Conservation (phyloP, 2,113 vertebrate genomes). For the Mastomys natalensis region DNA sequence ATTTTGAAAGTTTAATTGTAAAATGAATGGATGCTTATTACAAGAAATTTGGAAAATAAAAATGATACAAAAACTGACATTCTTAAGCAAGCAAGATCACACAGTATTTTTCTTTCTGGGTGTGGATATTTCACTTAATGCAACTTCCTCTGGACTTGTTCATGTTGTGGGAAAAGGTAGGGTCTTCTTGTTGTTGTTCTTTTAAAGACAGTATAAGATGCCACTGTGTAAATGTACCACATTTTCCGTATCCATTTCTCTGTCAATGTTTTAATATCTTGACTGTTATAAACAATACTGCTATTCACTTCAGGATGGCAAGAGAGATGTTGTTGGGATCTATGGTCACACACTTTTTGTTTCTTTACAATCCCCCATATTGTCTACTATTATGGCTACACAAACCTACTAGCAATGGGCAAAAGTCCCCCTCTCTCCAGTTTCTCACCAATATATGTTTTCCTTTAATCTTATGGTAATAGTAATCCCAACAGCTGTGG, state of each 20-base stretch:
- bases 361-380: too few species aligned
- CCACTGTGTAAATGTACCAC: background rate
- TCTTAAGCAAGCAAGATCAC: background rate
- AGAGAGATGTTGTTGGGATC: background rate
- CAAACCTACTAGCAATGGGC: background rate
- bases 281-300: background rate
- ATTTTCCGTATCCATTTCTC: background rate
- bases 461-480: background rate
- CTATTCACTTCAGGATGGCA: too few species aligned
- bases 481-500: background rate
- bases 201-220: background rate
- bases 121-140: background rate
- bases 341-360: background rate
- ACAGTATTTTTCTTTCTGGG: background rate
- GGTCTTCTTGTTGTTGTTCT: background rate
- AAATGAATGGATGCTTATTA: background rate
- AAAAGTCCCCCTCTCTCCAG: background rate
- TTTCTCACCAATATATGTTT: background rate
- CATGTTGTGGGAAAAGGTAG: background rate
- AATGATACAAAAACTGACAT: background rate
- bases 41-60: background rate
- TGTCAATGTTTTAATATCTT: background rate
- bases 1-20: background rate
- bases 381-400: background rate
- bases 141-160: background rate